Percentiles rank a stretch among this genome's conserved stretches.
These are phyloP conservation scores for Tachyglossus aculeatus DNA, from an alignment of 2,797 vertebrate genomes.

Conservation along the genomic window DNA sequence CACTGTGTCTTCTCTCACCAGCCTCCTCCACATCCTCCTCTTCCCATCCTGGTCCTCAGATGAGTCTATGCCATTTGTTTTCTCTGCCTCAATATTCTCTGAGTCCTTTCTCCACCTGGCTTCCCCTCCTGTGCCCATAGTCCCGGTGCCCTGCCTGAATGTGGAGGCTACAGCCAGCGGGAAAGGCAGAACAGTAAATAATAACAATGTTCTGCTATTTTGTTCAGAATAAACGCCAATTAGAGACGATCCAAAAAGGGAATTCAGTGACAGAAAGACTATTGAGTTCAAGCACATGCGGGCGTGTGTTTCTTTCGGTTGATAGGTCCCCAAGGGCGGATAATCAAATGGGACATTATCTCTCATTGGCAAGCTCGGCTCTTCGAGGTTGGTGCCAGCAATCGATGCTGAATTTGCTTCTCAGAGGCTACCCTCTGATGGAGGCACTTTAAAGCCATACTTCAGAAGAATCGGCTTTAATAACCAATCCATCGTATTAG, in stretches of 20 bases:
- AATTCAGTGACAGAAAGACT: not conserved
- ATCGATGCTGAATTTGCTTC: not conserved
- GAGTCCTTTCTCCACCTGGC: not conserved
- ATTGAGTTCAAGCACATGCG: not conserved
- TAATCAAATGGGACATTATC: not conserved
- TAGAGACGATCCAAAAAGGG: constrained; percentile 8
- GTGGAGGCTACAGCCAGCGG: not conserved
- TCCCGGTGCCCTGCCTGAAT: not conserved
- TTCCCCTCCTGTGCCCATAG: no score
- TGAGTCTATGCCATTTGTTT: not conserved
- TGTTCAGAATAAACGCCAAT: not conserved
- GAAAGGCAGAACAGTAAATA: not conserved
- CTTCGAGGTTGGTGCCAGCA: not conserved
- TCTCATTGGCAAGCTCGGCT: not conserved
- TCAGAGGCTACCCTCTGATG: no score
- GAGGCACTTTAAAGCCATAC: no score
- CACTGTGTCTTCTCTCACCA: no score
- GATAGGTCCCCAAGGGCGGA: not conserved
- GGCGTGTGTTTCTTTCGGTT: not conserved
- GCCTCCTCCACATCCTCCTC: no score
- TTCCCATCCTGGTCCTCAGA: not conserved
- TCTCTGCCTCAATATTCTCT: not conserved
- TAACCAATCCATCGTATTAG: no score
- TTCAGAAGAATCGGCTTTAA: no score
- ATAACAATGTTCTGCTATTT: not conserved